Percentiles rank a stretch among this genome's conserved stretches.
Conservation (phyloP, 2,888 invertebrate genomes). For the Sympetrum striolatum region DNA sequence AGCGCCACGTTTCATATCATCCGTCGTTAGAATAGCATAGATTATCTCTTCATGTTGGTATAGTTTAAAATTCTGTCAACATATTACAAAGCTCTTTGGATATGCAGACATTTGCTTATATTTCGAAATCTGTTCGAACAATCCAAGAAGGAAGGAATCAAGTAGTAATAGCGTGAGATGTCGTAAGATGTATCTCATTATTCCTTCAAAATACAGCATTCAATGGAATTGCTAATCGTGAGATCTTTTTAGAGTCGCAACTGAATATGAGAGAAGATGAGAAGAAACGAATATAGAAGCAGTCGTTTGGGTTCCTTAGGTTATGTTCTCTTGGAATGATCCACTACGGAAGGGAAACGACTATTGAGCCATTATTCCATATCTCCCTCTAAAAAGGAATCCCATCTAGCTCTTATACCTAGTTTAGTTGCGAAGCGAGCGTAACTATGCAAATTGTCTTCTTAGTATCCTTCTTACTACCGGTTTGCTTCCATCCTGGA, state of each 20-base stretch:
- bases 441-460: neutral
- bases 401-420: neutral
- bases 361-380: neutral
- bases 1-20: too few species aligned
- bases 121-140: too few species aligned
- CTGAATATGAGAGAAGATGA: neutral
- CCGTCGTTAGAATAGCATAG: too few species aligned
- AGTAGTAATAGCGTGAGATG: too few species aligned
- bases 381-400: neutral
- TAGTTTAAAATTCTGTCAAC: too few species aligned
- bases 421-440: neutral
- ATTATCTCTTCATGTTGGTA: too few species aligned
- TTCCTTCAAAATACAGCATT: neutral
- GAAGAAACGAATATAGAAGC: neutral
- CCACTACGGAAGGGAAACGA: neutral
- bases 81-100: too few species aligned
- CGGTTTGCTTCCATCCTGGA: neutral
- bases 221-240: neutral
- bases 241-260: neutral
- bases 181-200: neutral
- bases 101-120: too few species aligned
- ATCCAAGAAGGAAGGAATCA: too few species aligned
- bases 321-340: neutral
- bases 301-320: neutral
- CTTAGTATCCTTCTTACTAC: neutral